Evolutionary conservation across 2,888 invertebrate genomes (phyloP).

Genomic region (Microchrysa polita): DNA sequence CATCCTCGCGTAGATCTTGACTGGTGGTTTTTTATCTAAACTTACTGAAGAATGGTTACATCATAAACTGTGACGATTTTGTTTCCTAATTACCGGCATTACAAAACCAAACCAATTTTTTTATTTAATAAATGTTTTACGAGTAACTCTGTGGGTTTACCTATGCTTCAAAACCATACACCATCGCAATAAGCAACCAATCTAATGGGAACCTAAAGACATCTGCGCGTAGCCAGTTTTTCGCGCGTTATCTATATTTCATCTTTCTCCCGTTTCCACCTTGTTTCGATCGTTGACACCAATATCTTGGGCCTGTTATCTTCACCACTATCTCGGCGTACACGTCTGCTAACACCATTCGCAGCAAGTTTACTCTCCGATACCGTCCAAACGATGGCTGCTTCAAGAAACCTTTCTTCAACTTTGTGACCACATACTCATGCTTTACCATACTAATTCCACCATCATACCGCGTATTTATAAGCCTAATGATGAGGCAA

Average conservation of each 20-base stretch:
- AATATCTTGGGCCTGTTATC: slow-evolving; percentile 12
- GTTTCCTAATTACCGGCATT: too few species aligned
- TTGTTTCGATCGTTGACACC: slow-evolving; percentile 38
- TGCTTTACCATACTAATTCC: not conserved
- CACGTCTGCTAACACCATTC: not conserved
- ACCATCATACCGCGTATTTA: not conserved
- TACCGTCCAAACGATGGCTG: not conserved
- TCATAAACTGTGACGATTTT: too few species aligned
- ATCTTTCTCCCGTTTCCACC: slow-evolving; percentile 16
- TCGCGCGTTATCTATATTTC: not conserved
- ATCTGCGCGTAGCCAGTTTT: too few species aligned
- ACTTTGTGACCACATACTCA: not conserved
- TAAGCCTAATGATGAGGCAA: not conserved
- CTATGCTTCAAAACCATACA: too few species aligned
- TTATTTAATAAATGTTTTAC: too few species aligned
- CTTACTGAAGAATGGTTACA: too few species aligned
- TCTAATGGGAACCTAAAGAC: too few species aligned
- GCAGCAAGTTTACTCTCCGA: not conserved
- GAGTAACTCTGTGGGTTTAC: too few species aligned
- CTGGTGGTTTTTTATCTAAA: too few species aligned
- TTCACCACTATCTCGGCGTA: not conserved
- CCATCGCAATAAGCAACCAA: too few species aligned
- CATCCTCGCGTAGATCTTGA: too few species aligned
- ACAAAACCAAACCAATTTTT: too few species aligned
- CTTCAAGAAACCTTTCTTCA: not conserved